A percentile compares a stretch with the other conserved stretches of the same genome.
Conservation (phyloP, 2,113 vertebrate genomes). For the Hyla sarda region DNA sequence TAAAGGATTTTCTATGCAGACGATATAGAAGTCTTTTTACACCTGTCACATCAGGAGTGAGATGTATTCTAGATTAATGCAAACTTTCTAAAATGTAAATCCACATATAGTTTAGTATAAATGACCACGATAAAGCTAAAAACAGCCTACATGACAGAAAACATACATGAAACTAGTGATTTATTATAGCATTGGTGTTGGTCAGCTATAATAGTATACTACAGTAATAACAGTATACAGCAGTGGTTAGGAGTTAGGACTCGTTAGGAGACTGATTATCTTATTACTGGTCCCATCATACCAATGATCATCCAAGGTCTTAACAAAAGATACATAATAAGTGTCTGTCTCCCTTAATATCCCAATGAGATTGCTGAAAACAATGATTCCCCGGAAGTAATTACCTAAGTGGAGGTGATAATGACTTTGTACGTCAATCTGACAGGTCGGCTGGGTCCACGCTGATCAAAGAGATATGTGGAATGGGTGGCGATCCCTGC, state of each 20-base stretch:
- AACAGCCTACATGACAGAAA: background rate
- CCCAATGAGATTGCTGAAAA: background rate
- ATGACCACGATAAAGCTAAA: background rate
- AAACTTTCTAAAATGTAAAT: background rate
- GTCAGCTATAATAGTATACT: too few relatives aligned
- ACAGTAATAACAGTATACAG: too few relatives aligned
- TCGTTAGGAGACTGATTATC: too few relatives aligned
- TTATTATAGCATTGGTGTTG: background rate
- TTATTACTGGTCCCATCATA: background rate
- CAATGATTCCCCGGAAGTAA: constrained; percentile 23
- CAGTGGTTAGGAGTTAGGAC: too few relatives aligned
- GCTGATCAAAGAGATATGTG: constrained; percentile 35
- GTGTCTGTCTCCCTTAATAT: background rate
- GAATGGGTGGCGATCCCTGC: background rate
- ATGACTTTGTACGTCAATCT: constrained; percentile 32
- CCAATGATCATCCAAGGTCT: background rate
- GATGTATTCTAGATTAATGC: background rate
- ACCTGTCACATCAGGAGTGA: too few relatives aligned
- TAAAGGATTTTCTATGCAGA: too few relatives aligned
- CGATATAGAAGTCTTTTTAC: too few relatives aligned
- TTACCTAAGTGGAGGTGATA: constrained; percentile 49
- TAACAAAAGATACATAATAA: background rate
- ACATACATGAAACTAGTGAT: background rate
- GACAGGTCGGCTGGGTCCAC: background rate
- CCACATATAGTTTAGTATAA: background rate